Evolutionary conservation across 2,888 invertebrate genomes (phyloP).

Genomic region (Schrankia costaestrigalis): DNA sequence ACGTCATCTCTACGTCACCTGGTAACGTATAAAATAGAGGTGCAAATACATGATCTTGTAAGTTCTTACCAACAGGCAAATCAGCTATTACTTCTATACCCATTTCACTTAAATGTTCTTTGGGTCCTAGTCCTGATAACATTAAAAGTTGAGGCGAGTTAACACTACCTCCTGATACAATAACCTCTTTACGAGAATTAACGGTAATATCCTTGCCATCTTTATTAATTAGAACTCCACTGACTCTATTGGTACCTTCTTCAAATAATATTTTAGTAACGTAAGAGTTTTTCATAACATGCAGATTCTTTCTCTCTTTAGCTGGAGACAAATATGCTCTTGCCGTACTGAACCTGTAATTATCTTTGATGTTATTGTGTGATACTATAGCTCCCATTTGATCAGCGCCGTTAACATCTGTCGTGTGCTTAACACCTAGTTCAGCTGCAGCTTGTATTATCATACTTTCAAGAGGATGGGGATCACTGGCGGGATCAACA

Average conservation of each 20-base stretch:
- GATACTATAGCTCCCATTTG: constrained; percentile 73
- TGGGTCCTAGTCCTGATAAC: constrained; percentile 77
- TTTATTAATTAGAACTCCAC: constrained; percentile 60
- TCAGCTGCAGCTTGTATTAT: constrained; percentile 62
- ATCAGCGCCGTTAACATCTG: constrained; percentile 60
- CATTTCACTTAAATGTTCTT: constrained; percentile 53
- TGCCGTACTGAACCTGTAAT: constrained; percentile 73
- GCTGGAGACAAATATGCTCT: constrained; percentile 71
- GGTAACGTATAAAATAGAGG: constrained; percentile 56
- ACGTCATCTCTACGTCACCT: constrained; percentile 36
- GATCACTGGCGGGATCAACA: constrained; percentile 43
- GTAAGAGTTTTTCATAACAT: constrained; percentile 73
- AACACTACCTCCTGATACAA: constrained; percentile 72
- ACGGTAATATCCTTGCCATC: constrained; percentile 52
- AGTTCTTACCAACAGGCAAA: constrained; percentile 73
- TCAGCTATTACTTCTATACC: constrained; percentile 63
- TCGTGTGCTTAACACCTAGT: constrained; percentile 57
- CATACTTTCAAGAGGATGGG: constrained; percentile 40
- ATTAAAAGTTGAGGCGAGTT: constrained; percentile 76
- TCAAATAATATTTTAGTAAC: constrained; percentile 78
- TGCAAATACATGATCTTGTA: constrained; percentile 73
- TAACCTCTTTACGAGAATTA: constrained; percentile 68
- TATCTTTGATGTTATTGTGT: constrained; percentile 66
- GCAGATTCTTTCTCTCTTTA: constrained; percentile 61
- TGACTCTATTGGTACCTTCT: constrained; percentile 59